Evolutionary conservation across 2,797 vertebrate species (phyloP), one percentile per base, ranked within the genome.

Genomic region (Nannoperca australis): DNA sequence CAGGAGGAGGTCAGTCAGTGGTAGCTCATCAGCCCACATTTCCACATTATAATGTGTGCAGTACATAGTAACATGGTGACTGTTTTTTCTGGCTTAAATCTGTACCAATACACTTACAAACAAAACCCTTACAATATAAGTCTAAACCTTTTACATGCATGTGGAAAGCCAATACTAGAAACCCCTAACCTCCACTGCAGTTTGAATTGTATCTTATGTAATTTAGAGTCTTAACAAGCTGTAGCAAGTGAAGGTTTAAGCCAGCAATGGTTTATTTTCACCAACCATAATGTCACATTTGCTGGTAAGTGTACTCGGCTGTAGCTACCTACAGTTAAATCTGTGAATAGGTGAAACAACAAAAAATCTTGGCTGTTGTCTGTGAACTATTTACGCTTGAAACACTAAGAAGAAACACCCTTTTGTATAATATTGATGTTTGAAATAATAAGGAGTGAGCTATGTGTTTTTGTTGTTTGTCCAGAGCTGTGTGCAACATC

Each of bases 1-100:
- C 59, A 42, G 54, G 54, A 71, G 70, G 73, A 63, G 76, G 81
- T 32, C 27, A 0, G 51, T 18, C 54, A 76, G 18, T 40, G 53
- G 64, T 38, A 63, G 30, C 40, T 68, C 47, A 54, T 73, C 64
- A 54, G 3, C 62, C 32, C 64, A 80, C 60, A 40, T 40, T 65
- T 0, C 49, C 15, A 32, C 65, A 17, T 50, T 50, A 44, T n/a
- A 42, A 24, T 42, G 63, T 24, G 5, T 73, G 73, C 24, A 24
- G 50, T 7, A 3, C 58, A 59, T 60, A 22, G 10, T 45, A 63
- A 71, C 50, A 62, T 7, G 3, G 12, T 9, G 34, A 49, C 36
- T 61, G 40, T 70, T 51, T 71, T 42, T 22, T 74, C 27, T 27
- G 59, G 36, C 13, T 79, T 42, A 5, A 63, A 36, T 76, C 67